Percentiles rank a stretch among this genome's conserved stretches.
These are phyloP conservation scores for Desmodus rotundus DNA, from an alignment of 2,113 vertebrate genomes.

Conservation along the genomic window DNA sequence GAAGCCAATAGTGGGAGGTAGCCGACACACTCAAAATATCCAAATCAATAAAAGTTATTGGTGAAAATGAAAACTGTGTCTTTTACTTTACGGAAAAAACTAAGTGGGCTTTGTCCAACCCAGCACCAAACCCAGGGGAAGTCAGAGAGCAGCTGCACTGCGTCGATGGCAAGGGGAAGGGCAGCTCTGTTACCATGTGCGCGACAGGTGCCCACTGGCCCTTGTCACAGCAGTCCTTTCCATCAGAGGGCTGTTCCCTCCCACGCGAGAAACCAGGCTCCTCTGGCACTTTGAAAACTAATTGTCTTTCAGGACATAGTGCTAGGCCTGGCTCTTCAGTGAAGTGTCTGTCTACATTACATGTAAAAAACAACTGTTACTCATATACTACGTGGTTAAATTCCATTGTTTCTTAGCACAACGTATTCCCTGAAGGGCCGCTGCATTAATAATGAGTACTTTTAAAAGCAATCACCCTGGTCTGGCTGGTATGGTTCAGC, in stretches of 20 bases:
- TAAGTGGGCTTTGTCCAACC: too few relatives aligned
- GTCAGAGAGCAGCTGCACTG: neutral
- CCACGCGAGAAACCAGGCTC: neutral
- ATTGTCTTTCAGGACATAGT: neutral
- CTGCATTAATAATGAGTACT: neutral
- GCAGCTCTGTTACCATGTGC: accelerated
- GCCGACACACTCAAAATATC: too few relatives aligned
- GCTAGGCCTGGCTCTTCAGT: neutral
- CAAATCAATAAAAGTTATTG: too few relatives aligned
- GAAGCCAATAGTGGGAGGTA: too few relatives aligned
- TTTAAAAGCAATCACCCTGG: neutral
- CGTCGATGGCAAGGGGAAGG: neutral
- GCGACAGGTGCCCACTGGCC: neutral
- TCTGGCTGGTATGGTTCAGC: too few relatives aligned
- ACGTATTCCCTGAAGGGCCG: neutral
- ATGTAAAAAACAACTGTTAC: neutral
- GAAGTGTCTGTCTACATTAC: neutral
- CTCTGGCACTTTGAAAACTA: neutral
- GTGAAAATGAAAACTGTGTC: too few relatives aligned
- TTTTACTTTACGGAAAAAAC: too few relatives aligned
- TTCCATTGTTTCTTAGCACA: neutral
- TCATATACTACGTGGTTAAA: neutral
- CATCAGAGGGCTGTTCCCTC: neutral
- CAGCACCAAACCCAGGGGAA: neutral
- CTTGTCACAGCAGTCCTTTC: neutral